These are phyloP conservation scores for Decapterus maruadsi DNA, from an alignment of 2,797 vertebrate genomes.

Conservation along the genomic window DNA sequence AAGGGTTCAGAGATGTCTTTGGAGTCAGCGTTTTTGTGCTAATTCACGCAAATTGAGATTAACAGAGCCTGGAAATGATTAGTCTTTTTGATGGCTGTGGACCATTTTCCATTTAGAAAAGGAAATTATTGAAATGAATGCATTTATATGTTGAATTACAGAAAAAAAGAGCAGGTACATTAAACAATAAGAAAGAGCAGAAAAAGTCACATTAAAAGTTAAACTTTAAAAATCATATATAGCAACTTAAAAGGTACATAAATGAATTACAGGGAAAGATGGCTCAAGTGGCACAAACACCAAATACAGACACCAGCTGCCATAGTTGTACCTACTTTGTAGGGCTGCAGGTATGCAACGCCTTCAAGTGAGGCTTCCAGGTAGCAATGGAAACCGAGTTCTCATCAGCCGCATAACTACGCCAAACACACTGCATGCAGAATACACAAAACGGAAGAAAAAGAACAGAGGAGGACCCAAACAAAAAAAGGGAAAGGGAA, in stretches of 20 bases:
- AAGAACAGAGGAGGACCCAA: slow-evolving; percentile 56
- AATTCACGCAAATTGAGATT: slow-evolving; percentile 3
- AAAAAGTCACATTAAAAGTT: slow-evolving; percentile 1
- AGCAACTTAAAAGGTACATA: slow-evolving; percentile 55
- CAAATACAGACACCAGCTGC: slow-evolving; percentile 85
- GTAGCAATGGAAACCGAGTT: slow-evolving; percentile 99
- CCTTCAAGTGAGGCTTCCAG: slow-evolving; percentile 99
- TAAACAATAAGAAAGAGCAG: slow-evolving; percentile 33
- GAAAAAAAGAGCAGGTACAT: slow-evolving; percentile 11
- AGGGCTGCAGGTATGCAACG: slow-evolving; percentile 98
- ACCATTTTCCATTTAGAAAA: slow-evolving; percentile 36
- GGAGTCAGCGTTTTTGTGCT: neutral
- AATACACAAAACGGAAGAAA: slow-evolving; percentile 77
- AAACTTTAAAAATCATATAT: slow-evolving; percentile 38
- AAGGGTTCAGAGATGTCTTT: neutral
- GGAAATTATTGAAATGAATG: slow-evolving; percentile 7
- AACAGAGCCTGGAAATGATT: slow-evolving; percentile 58
- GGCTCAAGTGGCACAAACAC: slow-evolving; percentile 81
- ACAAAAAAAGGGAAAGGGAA: slow-evolving; percentile 51
- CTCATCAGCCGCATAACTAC: slow-evolving; percentile 99
- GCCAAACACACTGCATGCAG: slow-evolving; percentile 96
- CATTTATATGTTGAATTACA: slow-evolving; percentile 10
- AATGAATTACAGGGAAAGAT: slow-evolving; percentile 20
- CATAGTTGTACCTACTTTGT: slow-evolving; percentile 96
- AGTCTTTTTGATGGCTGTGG: slow-evolving; percentile 63